Evolutionary conservation across 2,888 invertebrate genomes (phyloP).

Genomic region (Ecdyonurus torrentis): DNA sequence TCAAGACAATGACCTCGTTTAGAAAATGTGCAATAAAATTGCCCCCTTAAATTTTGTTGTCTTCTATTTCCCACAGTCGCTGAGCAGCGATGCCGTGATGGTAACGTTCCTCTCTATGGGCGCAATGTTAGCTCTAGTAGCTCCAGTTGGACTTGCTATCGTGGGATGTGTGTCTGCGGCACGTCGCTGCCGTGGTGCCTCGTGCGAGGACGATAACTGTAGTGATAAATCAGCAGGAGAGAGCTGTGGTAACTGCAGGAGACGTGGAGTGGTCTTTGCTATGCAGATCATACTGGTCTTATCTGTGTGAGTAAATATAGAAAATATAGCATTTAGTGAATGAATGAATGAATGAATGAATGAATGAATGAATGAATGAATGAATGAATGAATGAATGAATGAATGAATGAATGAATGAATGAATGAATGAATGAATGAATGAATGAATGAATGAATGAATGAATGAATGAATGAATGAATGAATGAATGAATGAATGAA

Average conservation of each 20-base stretch:
- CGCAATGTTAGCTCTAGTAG: slow-evolving; percentile 43
- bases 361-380: too few relatives aligned
- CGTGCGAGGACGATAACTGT: slow-evolving; percentile 25
- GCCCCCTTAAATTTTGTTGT: not conserved
- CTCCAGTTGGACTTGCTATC: slow-evolving; percentile 42
- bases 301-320: slow-evolving; percentile 29
- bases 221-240: slow-evolving; percentile 9
- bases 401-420: too few relatives aligned
- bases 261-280: slow-evolving; percentile 18
- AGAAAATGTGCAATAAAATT: too few relatives aligned
- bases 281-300: slow-evolving; percentile 18
- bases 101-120: slow-evolving; percentile 43
- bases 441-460: too few relatives aligned
- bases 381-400: too few relatives aligned
- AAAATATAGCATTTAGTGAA: too few relatives aligned
- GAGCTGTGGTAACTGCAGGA: slow-evolving; percentile 16
- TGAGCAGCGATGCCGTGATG: slow-evolving; percentile 53
- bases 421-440: too few relatives aligned
- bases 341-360: too few relatives aligned
- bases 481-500: too few relatives aligned
- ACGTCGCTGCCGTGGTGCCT: slow-evolving; percentile 18
- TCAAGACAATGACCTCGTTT: too few relatives aligned
- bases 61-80: slow-evolving; percentile 35
- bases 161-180: slow-evolving; percentile 25
- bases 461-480: too few relatives aligned